These are phyloP conservation scores for Siniperca scherzeri DNA, from an alignment of 2,797 vertebrate species.

Conservation along the genomic window DNA sequence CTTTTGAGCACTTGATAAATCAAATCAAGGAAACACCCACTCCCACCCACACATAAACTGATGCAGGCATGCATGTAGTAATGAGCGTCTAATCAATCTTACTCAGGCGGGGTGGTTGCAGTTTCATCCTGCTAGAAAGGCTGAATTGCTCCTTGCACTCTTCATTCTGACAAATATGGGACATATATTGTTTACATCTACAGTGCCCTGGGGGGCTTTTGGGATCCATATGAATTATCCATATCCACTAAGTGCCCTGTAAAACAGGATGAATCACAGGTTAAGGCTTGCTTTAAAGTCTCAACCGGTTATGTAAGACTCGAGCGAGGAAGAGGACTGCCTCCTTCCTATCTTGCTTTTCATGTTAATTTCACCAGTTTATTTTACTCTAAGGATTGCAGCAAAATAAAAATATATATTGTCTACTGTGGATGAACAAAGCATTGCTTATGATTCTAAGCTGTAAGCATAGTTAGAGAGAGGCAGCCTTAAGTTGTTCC, in stretches of 20 bases:
- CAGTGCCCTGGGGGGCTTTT: constrained; percentile 69
- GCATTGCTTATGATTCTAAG: constrained; percentile 10
- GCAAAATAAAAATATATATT: constrained; percentile 28
- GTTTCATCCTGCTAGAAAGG: constrained; percentile 64
- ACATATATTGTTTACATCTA: constrained; percentile 81
- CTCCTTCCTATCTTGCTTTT: constrained; percentile 1
- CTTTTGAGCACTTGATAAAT: constrained; percentile 79
- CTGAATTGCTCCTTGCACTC: constrained; percentile 60
- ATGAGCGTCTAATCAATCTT: constrained; percentile 79
- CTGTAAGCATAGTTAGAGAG: background rate
- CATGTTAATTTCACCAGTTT: constrained; percentile 38
- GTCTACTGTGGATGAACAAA: background rate
- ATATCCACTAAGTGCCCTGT: constrained; percentile 81
- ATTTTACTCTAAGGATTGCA: constrained; percentile 34
- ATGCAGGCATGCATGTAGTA: constrained; percentile 48
- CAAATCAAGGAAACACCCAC: constrained; percentile 76
- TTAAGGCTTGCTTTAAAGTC: constrained; percentile 59
- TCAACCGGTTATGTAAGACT: constrained; percentile 58
- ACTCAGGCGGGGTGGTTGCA: constrained; percentile 48
- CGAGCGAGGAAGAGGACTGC: constrained; percentile 14
- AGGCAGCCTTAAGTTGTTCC: background rate
- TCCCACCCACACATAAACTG: constrained; percentile 41
- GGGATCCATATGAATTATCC: constrained; percentile 80
- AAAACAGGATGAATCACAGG: constrained; percentile 76
- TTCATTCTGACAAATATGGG: constrained; percentile 73